A percentile compares a stretch with the other conserved stretches of the same genome.
phyloP scores from a whole-genome alignment of 2,797 vertebrate genomes.

The Choloepus didactylus region DNA sequence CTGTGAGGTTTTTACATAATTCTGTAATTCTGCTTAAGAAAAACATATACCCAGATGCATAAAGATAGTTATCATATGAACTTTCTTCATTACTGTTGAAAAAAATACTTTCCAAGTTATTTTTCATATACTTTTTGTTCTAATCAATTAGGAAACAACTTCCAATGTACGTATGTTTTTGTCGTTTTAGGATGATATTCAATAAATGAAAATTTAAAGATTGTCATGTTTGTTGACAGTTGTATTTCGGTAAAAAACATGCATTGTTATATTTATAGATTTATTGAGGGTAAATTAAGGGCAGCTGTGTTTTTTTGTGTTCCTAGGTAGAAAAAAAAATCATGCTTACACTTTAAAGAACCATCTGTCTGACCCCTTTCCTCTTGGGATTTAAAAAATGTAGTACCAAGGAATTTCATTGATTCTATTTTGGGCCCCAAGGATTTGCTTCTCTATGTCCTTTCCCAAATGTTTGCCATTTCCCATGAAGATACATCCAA shows the following conservation, averaged over 20 bases:
- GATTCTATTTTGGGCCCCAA: constrained; percentile 74
- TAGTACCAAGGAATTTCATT: constrained; percentile 75
- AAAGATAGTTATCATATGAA: neutral
- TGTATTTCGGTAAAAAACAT: constrained; percentile 15
- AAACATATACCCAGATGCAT: neutral
- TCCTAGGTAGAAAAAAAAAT: constrained; percentile 47
- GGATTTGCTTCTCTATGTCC: constrained; percentile 63
- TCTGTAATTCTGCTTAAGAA: neutral
- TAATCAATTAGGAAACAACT: neutral
- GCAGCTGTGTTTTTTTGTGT: constrained; percentile 60
- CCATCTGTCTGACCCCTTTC: constrained; percentile 66
- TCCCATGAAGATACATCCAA: constrained; percentile 77
- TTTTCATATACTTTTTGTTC: neutral
- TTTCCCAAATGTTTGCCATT: constrained; percentile 78
- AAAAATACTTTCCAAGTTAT: neutral
- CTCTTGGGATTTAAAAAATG: constrained; percentile 77
- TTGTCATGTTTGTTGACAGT: neutral
- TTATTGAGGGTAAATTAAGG: constrained; percentile 72
- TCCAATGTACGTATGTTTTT: neutral
- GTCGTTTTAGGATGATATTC: constrained; percentile 18
- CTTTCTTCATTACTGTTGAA: neutral
- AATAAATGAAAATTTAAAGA: constrained; percentile 21
- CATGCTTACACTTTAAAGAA: constrained; percentile 58
- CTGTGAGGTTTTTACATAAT: neutral
- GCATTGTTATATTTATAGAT: constrained; percentile 37